Base-by-base conservation (phyloP, 1,140 invertebrate species). In the Cydia strobilella region DNA sequence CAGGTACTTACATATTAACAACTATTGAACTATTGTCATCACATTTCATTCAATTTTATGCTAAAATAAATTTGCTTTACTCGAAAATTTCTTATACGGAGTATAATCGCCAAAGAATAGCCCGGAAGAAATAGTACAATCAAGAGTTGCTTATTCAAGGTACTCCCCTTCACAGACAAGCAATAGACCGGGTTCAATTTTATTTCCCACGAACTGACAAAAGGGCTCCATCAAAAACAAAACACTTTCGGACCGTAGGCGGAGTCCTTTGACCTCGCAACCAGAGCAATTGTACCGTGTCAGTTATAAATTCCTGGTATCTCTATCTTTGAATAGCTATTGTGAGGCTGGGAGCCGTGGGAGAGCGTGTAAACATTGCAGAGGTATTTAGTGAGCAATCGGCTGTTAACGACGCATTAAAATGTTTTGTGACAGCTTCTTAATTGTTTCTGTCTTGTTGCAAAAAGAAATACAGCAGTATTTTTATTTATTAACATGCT, bases 231-330 rank as follows among this genome's bases (percentile, higher is more conserved):
- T 31, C 31, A 7, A 18, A 69, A 42, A 65, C 63, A 65, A 65
- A 65, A 69, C n/a, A 31, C 31, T 39, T 10, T 35, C 25, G 45
- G 15, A 66, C n/a, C n/a, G 59, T 23, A 63, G 63, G 25, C 63
- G 65, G 63, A 69, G 65, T 69, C 65, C 65, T 69, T 69, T 69
- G 65, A 69, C 65, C 65, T 35, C 63, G 63, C 65, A 69, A 69
- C 65, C 27, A 39, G 65, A 69, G 65, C 65, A 69, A 69, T 35
- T 39, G 31, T 35, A 69, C 27, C 65, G 65, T 35, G 65, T 69
- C 27, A 69, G 65, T 69, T 69, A 69, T 35, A 69, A 31, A 39
- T 69, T 69, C 65, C 65, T 69, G 65, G 65, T 69, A 69, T 23
- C n/a, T 69, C 42, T 69, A 69, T 23, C n/a, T 69, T 69, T 69